Base-by-base conservation (phyloP, 2,888 invertebrate genomes). In the Arenicola marina region DNA sequence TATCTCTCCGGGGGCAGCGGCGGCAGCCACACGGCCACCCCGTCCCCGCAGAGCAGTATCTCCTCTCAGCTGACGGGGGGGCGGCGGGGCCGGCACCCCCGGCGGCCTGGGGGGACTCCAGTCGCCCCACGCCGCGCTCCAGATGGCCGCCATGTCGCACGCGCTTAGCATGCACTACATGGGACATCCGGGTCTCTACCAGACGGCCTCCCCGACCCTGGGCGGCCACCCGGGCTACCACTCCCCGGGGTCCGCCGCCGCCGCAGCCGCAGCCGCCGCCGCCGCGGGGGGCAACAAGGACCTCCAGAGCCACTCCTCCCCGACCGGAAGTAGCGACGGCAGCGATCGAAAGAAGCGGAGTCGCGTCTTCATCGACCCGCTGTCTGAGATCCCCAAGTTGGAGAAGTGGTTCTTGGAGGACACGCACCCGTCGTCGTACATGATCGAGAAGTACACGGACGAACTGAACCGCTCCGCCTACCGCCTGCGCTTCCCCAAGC, bases 321-420 rank as follows among this genome's bases (percentile, higher is more conserved):
- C 59, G 26, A 59, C 38, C 31, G 53, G 26, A 56, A 59, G 32
- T 54, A 51, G 34, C 60, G 60, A 51, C 51, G 61, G 53, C 60
- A 93, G 94, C 76, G 94, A 95, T 79, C 88, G 94, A 43, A 89
- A 95, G 70, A 95, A 96, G 83, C 89, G 99, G 48, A 98, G 97
- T 84, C 89, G 99, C 72, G 97, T 99, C 46, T 99, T 99, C 86
- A 99, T 99, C 78, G 99, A 99, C 85, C 99, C 99, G 0, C 93
- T 98, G 28, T 95, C 96, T 21, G 99, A 99, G 86, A 95, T 99
- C 61, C 86, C 86, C 11, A 83, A 85, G 61, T 77, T 86, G 59
- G 83, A 84, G 73, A 76, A 93, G 80, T 97, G 97, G 96, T 98
- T 97, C 84, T 90, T 92, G 33, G 90, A 95, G 85, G 98, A 98